Conservation (phyloP, 2,888 invertebrate genomes). For the Petrolisthes cinctipes region DNA sequence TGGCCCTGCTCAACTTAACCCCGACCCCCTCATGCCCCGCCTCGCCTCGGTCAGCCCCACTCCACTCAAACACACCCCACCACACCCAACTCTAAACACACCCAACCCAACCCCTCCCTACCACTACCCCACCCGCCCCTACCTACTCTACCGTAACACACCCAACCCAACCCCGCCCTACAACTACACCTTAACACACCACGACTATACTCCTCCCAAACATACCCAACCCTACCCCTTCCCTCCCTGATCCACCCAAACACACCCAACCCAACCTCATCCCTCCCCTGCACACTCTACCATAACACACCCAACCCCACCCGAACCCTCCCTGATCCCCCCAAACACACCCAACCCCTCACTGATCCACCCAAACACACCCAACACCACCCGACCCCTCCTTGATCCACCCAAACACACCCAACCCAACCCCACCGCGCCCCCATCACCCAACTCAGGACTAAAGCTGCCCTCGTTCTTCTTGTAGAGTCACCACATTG, state of each 20-base stretch:
- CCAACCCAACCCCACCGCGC: neutral
- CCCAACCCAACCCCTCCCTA: neutral
- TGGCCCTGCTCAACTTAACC: too few relatives aligned
- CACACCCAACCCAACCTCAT: neutral
- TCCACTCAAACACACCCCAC: too few relatives aligned
- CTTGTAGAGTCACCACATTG: too few relatives aligned
- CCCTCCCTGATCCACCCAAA: neutral
- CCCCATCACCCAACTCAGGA: neutral
- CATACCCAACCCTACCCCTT: neutral
- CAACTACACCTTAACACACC: neutral
- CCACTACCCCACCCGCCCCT: neutral
- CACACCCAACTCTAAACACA: neutral
- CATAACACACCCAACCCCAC: neutral
- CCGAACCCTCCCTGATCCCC: neutral
- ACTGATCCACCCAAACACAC: too few relatives aligned
- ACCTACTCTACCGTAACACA: too few relatives aligned
- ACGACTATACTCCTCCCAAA: neutral
- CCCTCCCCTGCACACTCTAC: neutral
- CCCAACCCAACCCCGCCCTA: neutral
- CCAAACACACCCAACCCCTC: conserved; percentile 5
- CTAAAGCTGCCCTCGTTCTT: conserved; percentile 12
- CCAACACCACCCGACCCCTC: too few relatives aligned
- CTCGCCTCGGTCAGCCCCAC: too few relatives aligned
- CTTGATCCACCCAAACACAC: neutral
- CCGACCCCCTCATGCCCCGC: too few relatives aligned